phyloP scores from a whole-genome alignment of 2,888 invertebrate genomes.

The Microplitis manilae region DNA sequence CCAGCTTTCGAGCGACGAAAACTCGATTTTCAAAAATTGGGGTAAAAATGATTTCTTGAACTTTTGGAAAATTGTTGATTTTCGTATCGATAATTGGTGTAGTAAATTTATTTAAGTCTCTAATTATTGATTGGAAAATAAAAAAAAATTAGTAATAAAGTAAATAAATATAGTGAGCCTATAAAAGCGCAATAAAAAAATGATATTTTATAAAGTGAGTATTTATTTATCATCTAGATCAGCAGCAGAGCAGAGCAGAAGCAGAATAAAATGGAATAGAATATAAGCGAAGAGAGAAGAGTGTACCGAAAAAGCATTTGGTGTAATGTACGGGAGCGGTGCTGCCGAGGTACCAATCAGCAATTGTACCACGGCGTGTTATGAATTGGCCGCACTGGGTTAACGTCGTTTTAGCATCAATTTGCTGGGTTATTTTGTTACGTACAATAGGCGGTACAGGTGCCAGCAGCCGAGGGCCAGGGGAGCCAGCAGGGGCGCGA shows the following conservation, averaged over 20 bases:
- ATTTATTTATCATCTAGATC: slow-evolving; percentile 52
- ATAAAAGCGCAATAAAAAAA: slow-evolving; percentile 21
- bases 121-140: no score
- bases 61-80: no score
- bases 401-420: slow-evolving; percentile 50
- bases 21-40: no score
- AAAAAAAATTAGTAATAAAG: not conserved
- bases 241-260: slow-evolving; percentile 39
- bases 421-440: slow-evolving; percentile 28
- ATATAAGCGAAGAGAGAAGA: no score
- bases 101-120: no score
- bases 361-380: slow-evolving; percentile 39
- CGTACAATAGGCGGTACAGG: not conserved
- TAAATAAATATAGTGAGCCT: not conserved
- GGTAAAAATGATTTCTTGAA: no score
- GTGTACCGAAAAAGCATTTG: slow-evolving; percentile 35
- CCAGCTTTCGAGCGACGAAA: no score
- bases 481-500: not conserved
- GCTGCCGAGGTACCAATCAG: slow-evolving; percentile 46
- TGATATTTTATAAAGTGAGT: slow-evolving; percentile 45
- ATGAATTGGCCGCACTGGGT: slow-evolving; percentile 46
- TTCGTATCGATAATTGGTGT: no score
- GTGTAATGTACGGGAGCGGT: slow-evolving; percentile 47
- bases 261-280: not conserved
- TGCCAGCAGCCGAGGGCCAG: not conserved